phyloP scores from a whole-genome alignment of 2,888 invertebrate genomes.

The Terebella lapidaria region DNA sequence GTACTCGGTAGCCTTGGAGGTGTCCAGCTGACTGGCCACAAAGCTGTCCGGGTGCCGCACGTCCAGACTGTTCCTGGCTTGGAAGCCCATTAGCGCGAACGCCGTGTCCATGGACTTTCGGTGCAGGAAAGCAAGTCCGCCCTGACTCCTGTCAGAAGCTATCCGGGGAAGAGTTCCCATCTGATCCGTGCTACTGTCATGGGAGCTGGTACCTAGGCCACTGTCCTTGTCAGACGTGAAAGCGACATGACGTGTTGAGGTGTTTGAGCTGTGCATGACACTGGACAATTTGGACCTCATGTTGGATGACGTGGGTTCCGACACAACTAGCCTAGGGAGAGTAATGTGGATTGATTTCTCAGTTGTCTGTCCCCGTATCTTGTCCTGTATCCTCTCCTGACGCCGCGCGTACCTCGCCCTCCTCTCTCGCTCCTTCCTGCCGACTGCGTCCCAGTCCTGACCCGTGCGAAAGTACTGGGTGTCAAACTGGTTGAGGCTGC shows the following conservation, averaged over 20 bases:
- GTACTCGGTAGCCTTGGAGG: slow-evolving; percentile 4
- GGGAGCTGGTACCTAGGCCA: not conserved
- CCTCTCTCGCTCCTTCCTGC: slow-evolving; percentile 3
- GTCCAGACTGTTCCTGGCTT: too few relatives aligned
- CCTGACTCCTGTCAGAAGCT: too few relatives aligned
- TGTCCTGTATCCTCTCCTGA: not conserved
- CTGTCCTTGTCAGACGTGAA: not conserved
- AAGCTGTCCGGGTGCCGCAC: slow-evolving; percentile 1
- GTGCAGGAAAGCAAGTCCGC: too few relatives aligned
- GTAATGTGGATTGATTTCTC: not conserved
- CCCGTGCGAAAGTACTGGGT: slow-evolving; percentile 11
- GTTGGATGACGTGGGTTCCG: not conserved
- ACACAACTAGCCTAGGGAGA: not conserved
- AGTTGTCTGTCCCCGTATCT: slow-evolving; percentile 5
- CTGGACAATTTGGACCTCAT: not conserved
- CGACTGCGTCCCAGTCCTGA: slow-evolving; percentile 8
- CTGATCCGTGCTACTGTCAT: not conserved
- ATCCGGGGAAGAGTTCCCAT: not conserved
- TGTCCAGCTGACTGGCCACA: slow-evolving; percentile 13
- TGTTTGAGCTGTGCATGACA: not conserved
- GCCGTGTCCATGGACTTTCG: not conserved
- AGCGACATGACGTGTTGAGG: not conserved
- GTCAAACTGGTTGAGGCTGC: slow-evolving; percentile 31
- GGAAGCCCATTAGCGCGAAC: not conserved
- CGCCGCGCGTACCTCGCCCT: not conserved